Base-by-base conservation (phyloP, 2,888 invertebrate genomes). In the Tenthredo notha region DNA sequence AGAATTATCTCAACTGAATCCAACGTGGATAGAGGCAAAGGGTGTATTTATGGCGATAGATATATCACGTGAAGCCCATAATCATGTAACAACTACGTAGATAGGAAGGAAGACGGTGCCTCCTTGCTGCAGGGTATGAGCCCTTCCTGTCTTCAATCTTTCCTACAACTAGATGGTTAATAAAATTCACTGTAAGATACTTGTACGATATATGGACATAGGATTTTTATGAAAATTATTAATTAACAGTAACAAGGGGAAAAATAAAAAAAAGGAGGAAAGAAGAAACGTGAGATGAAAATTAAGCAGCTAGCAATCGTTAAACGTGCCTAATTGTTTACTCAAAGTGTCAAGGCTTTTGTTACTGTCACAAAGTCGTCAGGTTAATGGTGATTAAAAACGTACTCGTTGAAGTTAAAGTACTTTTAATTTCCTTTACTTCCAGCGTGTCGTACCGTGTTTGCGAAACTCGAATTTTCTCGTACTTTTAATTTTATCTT, bases 381-480 rank as follows among this genome's bases (percentile, higher is more conserved):
- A 40, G 40, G 80, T 21, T 61, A 80, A 80, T 80, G 80, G 80
- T 80, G 80, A 80, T 80, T 80, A 61, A 80, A 61, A 80, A 80
- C 58, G 80, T 61, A 61, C 80, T 61, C 80, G 80, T 61, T 80
- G 25, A 61, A 80, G 61, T 61, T 21, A 25, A 80, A 61, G 61
- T 80, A 61, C 80, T 80, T 80, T 80, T 61, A 25, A 80, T 80
- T 80, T 80, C 61, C 80, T 61, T 29, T 9, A 58, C 61, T 37
- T 37, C n/a, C 40, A 12, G 10, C 40, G 58, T 50, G 21, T 74
- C 37, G 37, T 74, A 12, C 25, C 21, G 21, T 43, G 21, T 43
- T 43, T 10, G 10, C 12, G 18, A 74, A 29, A 43, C 43, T 40
- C n/a, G 43, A 40, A 74, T 12, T 43, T 21, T n/a, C 72, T 74